Evolutionary conservation across 2,888 invertebrate species (phyloP).

Genomic region (Pyrgus malvae): DNA sequence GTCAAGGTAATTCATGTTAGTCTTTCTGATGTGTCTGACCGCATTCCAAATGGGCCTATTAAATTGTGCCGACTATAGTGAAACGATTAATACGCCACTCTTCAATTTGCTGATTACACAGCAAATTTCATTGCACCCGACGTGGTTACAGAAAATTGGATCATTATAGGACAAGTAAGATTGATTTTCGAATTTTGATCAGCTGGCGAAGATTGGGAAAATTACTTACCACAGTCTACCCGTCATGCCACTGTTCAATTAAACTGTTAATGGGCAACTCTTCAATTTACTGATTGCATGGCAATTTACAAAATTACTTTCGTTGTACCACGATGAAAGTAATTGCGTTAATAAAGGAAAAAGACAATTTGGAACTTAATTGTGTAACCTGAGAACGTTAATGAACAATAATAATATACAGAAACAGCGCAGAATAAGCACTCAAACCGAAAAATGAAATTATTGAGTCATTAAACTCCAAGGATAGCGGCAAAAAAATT

Average conservation of each 20-base stretch:
- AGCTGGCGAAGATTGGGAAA: not conserved
- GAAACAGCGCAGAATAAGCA: no score
- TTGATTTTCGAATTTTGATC: conserved; percentile 2
- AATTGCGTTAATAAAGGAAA: no score
- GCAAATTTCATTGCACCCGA: conserved; percentile 29
- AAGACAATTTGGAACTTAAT: no score
- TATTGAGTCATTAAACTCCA: no score
- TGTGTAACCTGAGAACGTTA: no score
- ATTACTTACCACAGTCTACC: not conserved
- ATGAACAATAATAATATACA: no score
- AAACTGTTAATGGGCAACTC: not conserved
- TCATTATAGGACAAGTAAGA: not conserved
- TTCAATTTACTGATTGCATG: not conserved
- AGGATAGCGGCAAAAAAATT: no score
- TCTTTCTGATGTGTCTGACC: no score
- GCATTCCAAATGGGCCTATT: no score
- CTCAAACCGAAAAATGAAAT: no score
- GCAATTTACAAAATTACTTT: not conserved
- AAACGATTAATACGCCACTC: conserved; percentile 23
- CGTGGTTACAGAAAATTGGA: not conserved
- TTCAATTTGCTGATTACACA: conserved; percentile 31
- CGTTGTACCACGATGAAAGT: not conserved
- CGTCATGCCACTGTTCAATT: not conserved
- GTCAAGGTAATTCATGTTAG: no score
- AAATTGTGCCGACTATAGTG: no score